phyloP scores from a whole-genome alignment of 2,797 vertebrate genomes.

The Protosalanx chinensis region DNA sequence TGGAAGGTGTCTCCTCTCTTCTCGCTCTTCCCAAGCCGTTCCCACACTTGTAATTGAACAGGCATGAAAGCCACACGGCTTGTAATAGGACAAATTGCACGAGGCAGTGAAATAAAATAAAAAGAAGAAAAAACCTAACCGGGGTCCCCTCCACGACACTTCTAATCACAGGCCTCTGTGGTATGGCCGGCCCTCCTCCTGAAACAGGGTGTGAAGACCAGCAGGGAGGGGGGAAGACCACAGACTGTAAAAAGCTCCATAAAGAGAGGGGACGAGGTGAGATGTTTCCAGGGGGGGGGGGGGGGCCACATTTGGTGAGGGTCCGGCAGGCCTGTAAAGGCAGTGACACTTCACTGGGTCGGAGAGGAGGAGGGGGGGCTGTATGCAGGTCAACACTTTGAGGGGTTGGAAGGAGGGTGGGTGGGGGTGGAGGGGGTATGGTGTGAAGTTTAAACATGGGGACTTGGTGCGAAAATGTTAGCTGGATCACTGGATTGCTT shows the following conservation, averaged over 20 bases:
- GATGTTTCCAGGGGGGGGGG: background rate
- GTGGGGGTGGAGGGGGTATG: slow-evolving; percentile 6
- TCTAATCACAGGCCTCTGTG: slow-evolving; percentile 23
- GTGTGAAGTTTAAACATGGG: slow-evolving; percentile 60
- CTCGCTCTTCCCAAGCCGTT: background rate
- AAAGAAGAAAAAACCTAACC: background rate
- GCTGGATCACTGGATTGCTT: background rate
- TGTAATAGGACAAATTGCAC: slow-evolving; percentile 8
- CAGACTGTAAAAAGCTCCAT: slow-evolving; percentile 10
- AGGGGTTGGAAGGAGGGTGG: background rate
- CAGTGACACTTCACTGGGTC: background rate
- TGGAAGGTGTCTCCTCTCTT: slow-evolving; percentile 9
- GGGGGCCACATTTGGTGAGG: slow-evolving; percentile 1
- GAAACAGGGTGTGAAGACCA: slow-evolving; percentile 40
- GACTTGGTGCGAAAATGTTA: slow-evolving; percentile 44
- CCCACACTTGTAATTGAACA: slow-evolving; percentile 20
- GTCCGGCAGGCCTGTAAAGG: slow-evolving; percentile 29
- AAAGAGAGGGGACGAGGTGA: background rate
- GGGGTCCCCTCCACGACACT: slow-evolving; percentile 6
- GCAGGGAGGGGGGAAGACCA: slow-evolving; percentile 1
- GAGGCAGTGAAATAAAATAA: background rate
- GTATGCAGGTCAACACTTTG: slow-evolving; percentile 4
- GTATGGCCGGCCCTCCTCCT: slow-evolving; percentile 3
- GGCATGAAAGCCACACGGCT: slow-evolving; percentile 13
- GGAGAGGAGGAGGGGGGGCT: slow-evolving; percentile 17